Conservation (phyloP, 2,888 invertebrate species). For the Pharmacophagus antenor region DNA sequence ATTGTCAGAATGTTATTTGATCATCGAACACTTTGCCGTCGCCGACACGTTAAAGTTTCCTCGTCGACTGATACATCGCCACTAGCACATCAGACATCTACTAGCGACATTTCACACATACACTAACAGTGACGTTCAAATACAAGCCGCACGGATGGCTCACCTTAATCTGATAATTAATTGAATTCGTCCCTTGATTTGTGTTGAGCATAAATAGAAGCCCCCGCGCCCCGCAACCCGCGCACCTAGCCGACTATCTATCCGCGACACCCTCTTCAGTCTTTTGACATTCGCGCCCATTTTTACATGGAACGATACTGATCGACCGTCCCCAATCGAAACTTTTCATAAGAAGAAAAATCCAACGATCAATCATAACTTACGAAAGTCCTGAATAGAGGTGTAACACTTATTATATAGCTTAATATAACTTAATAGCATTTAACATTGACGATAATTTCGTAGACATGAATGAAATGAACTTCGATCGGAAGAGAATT, state of each 20-base stretch:
- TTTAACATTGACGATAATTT: constrained; percentile 46
- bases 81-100: constrained; percentile 46
- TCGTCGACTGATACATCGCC: constrained; percentile 36
- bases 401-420: constrained; percentile 47
- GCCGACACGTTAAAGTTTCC: constrained; percentile 30
- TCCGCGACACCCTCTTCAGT: constrained; percentile 71
- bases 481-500: constrained; percentile 22
- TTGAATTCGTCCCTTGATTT: constrained; percentile 78
- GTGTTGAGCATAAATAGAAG: constrained; percentile 76
- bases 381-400: constrained; percentile 39
- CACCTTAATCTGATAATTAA: constrained; percentile 81
- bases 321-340: constrained; percentile 65
- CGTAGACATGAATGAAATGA: constrained; percentile 35
- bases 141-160: constrained; percentile 66
- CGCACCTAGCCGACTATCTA: constrained; percentile 49
- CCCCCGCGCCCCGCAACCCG: constrained; percentile 50
- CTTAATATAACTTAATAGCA: constrained; percentile 48
- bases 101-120: constrained; percentile 49
- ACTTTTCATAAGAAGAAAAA: constrained; percentile 36
- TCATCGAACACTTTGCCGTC: constrained; percentile 9
- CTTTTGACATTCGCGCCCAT: constrained; percentile 79
- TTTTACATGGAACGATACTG: constrained; percentile 75
- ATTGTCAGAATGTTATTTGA: constrained; percentile 6
- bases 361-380: constrained; percentile 28
- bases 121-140: constrained; percentile 59